Percentiles rank a stretch among this genome's conserved stretches.
Conservation (phyloP, 1,140 invertebrate genomes). For the Drosophila virilis region DNA sequence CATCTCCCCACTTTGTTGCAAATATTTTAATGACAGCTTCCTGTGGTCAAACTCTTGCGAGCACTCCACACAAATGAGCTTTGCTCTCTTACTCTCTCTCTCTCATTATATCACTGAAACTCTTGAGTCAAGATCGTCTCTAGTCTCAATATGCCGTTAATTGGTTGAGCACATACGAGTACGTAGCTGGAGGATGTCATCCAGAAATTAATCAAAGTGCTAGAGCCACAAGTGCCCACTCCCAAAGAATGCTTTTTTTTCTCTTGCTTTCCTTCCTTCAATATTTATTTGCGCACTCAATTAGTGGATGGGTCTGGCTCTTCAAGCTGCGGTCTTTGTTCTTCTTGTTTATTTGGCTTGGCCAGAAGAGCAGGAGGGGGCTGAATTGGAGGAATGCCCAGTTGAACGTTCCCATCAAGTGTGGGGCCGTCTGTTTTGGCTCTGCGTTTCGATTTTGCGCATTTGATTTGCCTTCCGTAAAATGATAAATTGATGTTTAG, state of each 20-base stretch:
- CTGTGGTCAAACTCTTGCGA: constrained; percentile 61
- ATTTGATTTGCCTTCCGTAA: constrained; percentile 40
- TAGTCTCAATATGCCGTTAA: constrained; percentile 48
- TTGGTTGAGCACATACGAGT: constrained; percentile 43
- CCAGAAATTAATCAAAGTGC: constrained; percentile 68
- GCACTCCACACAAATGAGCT: constrained; percentile 33
- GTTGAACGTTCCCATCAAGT: constrained; percentile 34
- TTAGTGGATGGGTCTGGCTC: constrained; percentile 45
- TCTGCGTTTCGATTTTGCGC: constrained; percentile 36
- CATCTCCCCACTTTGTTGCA: constrained; percentile 11
- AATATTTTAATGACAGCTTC: constrained; percentile 76
- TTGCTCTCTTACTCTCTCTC: background rate
- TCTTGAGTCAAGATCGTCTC: constrained; percentile 32
- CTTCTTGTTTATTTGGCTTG: constrained; percentile 49
- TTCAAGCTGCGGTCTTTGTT: constrained; percentile 55
- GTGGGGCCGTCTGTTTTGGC: constrained; percentile 67
- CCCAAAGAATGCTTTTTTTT: constrained; percentile 4
- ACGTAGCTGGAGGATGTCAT: constrained; percentile 54
- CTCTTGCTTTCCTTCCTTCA: constrained; percentile 4
- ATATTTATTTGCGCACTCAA: constrained; percentile 76
- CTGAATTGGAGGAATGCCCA: background rate
- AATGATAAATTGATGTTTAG: constrained; percentile 44
- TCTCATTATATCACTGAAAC: background rate
- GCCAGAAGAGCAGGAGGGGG: background rate
- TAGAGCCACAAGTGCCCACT: constrained; percentile 40